A percentile compares a stretch with the other conserved stretches of the same genome.
These are phyloP conservation scores for Boloria euphrosyne DNA, from an alignment of 2,888 invertebrate species.

Conservation along the genomic window DNA sequence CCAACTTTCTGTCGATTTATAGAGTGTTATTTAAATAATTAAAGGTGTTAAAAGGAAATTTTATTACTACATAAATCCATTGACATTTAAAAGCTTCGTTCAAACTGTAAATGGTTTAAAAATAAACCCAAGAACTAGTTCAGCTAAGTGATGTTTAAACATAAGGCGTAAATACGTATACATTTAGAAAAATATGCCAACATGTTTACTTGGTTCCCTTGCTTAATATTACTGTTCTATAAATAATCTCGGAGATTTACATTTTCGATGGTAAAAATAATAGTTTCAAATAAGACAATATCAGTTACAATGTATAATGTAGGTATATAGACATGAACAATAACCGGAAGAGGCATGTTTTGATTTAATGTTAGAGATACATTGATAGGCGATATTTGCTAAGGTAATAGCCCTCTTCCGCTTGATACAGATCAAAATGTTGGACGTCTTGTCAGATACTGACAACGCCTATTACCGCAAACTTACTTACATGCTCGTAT, in stretches of 20 bases:
- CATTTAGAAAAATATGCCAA: too few species aligned
- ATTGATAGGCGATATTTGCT: constrained; percentile 56
- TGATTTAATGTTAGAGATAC: constrained; percentile 61
- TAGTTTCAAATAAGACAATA: constrained; percentile 49
- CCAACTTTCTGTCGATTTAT: neutral
- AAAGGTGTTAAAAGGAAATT: too few species aligned
- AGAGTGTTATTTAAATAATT: neutral
- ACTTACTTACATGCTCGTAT: constrained; percentile 49
- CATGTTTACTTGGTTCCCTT: too few species aligned
- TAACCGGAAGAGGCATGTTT: constrained; percentile 66
- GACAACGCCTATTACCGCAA: constrained; percentile 42
- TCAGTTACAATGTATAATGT: constrained; percentile 42
- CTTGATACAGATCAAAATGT: constrained; percentile 52
- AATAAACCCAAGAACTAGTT: too few species aligned
- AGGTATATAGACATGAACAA: constrained; percentile 51
- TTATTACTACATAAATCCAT: too few species aligned
- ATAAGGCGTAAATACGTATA: too few species aligned
- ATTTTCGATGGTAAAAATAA: constrained; percentile 1
- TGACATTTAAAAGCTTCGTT: too few species aligned
- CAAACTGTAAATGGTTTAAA: too few species aligned
- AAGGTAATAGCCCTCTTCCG: constrained; percentile 59
- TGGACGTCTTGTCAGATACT: constrained; percentile 47
- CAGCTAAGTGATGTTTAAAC: too few species aligned
- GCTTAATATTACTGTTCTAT: neutral
- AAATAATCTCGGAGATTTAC: neutral